phyloP scores from a whole-genome alignment of 2,888 invertebrate species.

The Helobdella robusta region DNA sequence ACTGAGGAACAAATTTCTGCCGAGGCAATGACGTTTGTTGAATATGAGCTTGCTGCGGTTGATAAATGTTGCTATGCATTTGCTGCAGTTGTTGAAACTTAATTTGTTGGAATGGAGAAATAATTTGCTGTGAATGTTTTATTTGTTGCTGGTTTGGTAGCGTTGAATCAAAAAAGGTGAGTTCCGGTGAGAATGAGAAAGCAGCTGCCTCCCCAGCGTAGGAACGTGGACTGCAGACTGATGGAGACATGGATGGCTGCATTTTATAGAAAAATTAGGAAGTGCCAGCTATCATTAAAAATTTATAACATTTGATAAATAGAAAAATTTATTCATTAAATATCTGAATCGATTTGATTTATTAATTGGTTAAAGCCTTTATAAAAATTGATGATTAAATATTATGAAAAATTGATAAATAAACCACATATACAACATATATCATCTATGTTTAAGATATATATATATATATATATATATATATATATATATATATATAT shows the following conservation, averaged over 20 bases:
- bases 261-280: not conserved
- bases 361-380: too few relatives aligned
- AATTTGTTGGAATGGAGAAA: too few relatives aligned
- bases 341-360: too few relatives aligned
- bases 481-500: constrained; percentile 1
- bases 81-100: too few relatives aligned
- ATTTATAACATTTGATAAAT: not conserved
- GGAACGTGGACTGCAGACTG: not conserved
- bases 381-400: too few relatives aligned
- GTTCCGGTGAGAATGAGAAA: not conserved
- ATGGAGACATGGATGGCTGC: not conserved
- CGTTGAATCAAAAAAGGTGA: too few relatives aligned
- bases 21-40: too few relatives aligned
- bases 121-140: too few relatives aligned
- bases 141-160: too few relatives aligned
- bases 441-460: not conserved
- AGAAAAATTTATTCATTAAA: not conserved
- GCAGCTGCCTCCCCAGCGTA: not conserved
- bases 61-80: too few relatives aligned
- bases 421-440: not conserved
- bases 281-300: not conserved
- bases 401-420: too few relatives aligned
- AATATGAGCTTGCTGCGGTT: not conserved
- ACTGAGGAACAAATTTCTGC: too few relatives aligned
- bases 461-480: not conserved